Percentiles rank a stretch among this genome's conserved stretches.
Evolutionary conservation across 2,888 invertebrate genomes (phyloP).

Genomic region (Clistopyga incitator): DNA sequence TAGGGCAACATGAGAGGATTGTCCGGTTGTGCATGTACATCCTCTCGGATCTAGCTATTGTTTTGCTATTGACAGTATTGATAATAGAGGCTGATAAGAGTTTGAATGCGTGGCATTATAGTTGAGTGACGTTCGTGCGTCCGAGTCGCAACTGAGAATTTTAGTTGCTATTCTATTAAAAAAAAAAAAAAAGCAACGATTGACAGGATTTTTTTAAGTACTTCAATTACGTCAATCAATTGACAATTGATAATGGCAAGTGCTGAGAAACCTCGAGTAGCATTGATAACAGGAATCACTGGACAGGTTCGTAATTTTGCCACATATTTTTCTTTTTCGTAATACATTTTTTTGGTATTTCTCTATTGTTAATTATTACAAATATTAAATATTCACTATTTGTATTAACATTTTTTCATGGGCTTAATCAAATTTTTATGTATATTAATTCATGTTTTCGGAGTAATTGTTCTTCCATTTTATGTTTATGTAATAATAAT

Average conservation of each 20-base stretch:
- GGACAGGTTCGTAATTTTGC: slow-evolving; percentile 91
- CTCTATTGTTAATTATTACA: too few species aligned
- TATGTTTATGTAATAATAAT: too few species aligned
- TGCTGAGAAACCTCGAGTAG: slow-evolving; percentile 87
- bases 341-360: too few species aligned
- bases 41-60: not conserved
- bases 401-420: too few species aligned
- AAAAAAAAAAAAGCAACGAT: not conserved
- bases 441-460: too few species aligned
- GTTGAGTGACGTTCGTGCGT: not conserved
- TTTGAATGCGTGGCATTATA: slow-evolving; percentile 21
- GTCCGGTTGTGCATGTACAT: not conserved
- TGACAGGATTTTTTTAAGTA: not conserved
- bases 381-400: too few species aligned
- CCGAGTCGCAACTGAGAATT: not conserved
- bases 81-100: slow-evolving; percentile 7
- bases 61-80: not conserved
- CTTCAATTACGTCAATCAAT: not conserved
- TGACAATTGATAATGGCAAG: slow-evolving; percentile 73
- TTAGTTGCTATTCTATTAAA: too few species aligned
- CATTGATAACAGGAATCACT: slow-evolving; percentile 98
- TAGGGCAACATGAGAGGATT: not conserved
- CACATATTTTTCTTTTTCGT: slow-evolving; percentile 7
- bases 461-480: too few species aligned
- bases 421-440: too few species aligned